Evolutionary conservation across 2,888 invertebrate genomes (phyloP).

Genomic region (Epinotia brunnichana): DNA sequence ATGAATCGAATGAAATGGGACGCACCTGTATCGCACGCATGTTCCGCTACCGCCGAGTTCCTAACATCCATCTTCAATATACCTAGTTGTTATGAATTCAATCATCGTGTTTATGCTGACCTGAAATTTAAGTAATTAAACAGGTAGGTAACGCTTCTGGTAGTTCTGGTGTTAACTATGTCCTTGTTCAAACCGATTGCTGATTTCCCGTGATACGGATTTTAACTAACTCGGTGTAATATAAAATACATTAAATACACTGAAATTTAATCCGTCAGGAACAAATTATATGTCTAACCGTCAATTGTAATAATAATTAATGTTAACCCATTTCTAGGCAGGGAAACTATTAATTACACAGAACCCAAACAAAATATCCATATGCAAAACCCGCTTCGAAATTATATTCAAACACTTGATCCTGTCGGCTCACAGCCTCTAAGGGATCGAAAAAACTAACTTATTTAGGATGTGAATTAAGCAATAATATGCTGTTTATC

Average conservation of each 20-base stretch:
- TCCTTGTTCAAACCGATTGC: too few relatives aligned
- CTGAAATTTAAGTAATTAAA: too few relatives aligned
- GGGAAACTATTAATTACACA: conserved; percentile 28
- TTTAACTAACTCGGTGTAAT: too few relatives aligned
- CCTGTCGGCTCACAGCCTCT: conserved; percentile 15
- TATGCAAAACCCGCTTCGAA: conserved; percentile 25
- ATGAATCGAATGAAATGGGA: too few relatives aligned
- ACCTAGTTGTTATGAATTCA: too few relatives aligned
- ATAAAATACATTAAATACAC: not conserved
- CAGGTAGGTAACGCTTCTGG: too few relatives aligned
- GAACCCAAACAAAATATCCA: conserved; percentile 24
- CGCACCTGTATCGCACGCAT: too few relatives aligned
- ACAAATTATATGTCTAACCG: not conserved
- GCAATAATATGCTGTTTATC: conserved; percentile 12
- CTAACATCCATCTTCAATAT: too few relatives aligned
- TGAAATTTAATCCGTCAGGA: not conserved
- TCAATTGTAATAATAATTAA: conserved; percentile 9
- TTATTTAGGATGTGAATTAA: conserved; percentile 14
- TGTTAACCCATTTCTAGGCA: not conserved
- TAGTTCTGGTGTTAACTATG: too few relatives aligned
- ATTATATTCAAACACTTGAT: conserved; percentile 31
- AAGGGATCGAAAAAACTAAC: conserved; percentile 21
- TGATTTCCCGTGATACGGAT: too few relatives aligned
- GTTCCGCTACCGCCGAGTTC: too few relatives aligned
- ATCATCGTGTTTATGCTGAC: too few relatives aligned